A percentile compares a stretch with the other conserved stretches of the same genome.
These are phyloP conservation scores for Atta cephalotes DNA, from an alignment of 1,140 invertebrate genomes.

Conservation along the genomic window DNA sequence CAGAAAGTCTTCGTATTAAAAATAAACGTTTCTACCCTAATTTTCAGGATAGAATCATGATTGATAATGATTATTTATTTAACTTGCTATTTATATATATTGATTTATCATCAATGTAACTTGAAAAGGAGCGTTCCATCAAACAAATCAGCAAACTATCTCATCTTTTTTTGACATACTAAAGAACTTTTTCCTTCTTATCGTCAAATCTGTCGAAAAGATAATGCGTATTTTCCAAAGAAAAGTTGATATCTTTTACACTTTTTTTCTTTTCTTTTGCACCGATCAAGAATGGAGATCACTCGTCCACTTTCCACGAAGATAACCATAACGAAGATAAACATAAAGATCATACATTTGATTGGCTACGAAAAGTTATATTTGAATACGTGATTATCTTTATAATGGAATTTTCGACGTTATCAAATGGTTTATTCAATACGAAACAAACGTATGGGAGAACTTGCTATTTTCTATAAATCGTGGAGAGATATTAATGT, in stretches of 20 bases:
- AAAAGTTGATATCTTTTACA: neutral
- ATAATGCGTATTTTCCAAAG: neutral
- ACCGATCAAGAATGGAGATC: neutral
- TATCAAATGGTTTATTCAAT: neutral
- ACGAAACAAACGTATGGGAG: neutral
- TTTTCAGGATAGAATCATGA: neutral
- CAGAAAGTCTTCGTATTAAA: constrained; percentile 11
- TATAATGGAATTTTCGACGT: neutral
- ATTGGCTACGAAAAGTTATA: constrained; percentile 12
- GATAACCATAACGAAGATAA: neutral
- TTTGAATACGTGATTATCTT: neutral
- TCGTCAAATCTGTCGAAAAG: no score
- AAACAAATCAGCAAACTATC: neutral
- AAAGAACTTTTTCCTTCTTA: neutral
- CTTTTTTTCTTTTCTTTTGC: neutral
- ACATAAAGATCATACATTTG: neutral
- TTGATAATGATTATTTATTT: constrained; percentile 7
- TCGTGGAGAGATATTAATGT: neutral
- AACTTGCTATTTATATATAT: constrained; percentile 1
- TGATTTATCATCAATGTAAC: constrained; percentile 32
- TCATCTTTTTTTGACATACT: neutral
- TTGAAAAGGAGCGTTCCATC: no score
- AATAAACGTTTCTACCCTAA: neutral
- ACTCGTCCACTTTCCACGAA: neutral
- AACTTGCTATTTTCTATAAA: neutral